phyloP scores from a whole-genome alignment of 2,113 vertebrate species.

The Lycaon pictus region DNA sequence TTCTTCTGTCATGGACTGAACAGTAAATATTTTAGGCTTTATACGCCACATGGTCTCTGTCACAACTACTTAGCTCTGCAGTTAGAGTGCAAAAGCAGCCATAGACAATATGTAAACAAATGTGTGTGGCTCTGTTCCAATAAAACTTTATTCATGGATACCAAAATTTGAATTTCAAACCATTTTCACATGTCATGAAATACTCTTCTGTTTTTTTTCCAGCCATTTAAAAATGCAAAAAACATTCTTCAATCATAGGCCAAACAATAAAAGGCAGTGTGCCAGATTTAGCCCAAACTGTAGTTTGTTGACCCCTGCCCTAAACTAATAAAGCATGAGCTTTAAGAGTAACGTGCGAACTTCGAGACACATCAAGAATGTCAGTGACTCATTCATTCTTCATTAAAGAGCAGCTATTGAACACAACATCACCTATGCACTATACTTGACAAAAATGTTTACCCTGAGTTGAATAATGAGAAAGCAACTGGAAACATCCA shows the following conservation, averaged over 20 bases:
- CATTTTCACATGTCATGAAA: slow-evolving; percentile 42
- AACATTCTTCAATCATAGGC: not conserved
- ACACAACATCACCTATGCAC: not conserved
- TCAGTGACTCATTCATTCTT: not conserved
- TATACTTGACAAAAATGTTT: not conserved
- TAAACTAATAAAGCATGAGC: not conserved
- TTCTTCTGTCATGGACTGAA: not conserved
- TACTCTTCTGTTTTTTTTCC: not conserved
- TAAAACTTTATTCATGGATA: slow-evolving; percentile 67
- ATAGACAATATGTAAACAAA: slow-evolving; percentile 50
- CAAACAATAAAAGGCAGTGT: slow-evolving; percentile 11
- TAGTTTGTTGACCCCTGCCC: not conserved
- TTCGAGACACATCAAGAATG: slow-evolving; percentile 16
- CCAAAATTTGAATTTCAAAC: slow-evolving; percentile 44
- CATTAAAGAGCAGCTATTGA: not conserved
- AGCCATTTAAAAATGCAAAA: slow-evolving; percentile 59
- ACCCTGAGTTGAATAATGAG: slow-evolving; percentile 48
- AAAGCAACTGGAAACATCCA: not conserved
- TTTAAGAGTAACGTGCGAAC: not conserved
- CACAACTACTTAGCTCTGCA: not conserved
- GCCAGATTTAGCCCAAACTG: not conserved
- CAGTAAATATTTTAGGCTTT: slow-evolving; percentile 38
- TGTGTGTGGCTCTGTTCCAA: slow-evolving; percentile 37
- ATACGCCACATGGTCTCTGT: not conserved
- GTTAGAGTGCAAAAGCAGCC: slow-evolving; percentile 12